Evolutionary conservation across 2,797 vertebrate genomes (phyloP).

Genomic region (Acanthornis magna): DNA sequence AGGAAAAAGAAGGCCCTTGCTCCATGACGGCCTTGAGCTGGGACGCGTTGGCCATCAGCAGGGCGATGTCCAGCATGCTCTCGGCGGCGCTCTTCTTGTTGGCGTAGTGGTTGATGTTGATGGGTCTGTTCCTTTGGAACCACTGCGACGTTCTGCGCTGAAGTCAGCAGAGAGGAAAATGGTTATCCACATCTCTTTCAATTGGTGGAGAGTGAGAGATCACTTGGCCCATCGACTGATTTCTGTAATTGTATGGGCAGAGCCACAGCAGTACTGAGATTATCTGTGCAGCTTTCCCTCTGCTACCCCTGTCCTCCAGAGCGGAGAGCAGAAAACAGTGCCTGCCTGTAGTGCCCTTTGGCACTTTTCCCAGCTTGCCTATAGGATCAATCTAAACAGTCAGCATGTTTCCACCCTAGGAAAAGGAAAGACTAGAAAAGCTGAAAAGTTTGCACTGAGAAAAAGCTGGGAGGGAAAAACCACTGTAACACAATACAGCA

Average conservation of each 20-base stretch:
- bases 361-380: background rate
- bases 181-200: background rate
- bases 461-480: background rate
- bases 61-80: constrained; percentile 96
- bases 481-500: background rate
- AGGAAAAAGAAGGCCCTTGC: constrained; percentile 82
- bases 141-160: background rate
- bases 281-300: background rate
- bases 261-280: background rate
- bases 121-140: constrained; percentile 59
- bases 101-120: constrained; percentile 96
- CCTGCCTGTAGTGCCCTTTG: background rate
- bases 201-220: rapidly evolving
- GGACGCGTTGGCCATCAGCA: constrained; percentile 97
- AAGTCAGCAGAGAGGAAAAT: background rate
- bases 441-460: background rate
- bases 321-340: background rate
- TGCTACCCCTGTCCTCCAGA: background rate
- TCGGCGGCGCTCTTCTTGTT: constrained; percentile 97
- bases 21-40: constrained; percentile 93
- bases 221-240: background rate
- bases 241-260: background rate
- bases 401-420: background rate
- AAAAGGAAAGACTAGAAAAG: background rate
- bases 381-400: background rate